Percentiles rank a stretch among this genome's conserved stretches.
These are phyloP conservation scores for Rafetus swinhoei DNA, from an alignment of 2,113 vertebrate species.

Conservation along the genomic window DNA sequence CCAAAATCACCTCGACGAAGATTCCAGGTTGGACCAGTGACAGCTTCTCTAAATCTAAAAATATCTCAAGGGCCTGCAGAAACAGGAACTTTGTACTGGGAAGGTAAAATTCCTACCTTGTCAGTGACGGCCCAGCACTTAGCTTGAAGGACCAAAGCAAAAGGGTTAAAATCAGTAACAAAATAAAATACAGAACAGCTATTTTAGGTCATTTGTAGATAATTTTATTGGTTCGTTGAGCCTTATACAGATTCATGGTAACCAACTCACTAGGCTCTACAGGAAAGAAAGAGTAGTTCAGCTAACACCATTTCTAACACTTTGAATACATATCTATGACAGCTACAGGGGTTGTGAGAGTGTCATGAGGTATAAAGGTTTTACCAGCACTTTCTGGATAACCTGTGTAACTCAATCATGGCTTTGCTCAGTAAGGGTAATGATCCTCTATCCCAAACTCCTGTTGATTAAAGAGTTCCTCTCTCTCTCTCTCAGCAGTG, in stretches of 20 bases:
- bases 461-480: no score
- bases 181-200: background rate
- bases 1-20: background rate
- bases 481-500: background rate
- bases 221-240: background rate
- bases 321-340: background rate
- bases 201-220: fast-evolving
- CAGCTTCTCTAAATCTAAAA: background rate
- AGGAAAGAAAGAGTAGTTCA: background rate
- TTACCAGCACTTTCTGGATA: background rate
- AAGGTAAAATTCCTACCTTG: background rate
- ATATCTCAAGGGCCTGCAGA: background rate
- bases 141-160: background rate
- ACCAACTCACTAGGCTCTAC: fast-evolving
- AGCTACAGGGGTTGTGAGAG: fast-evolving
- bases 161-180: background rate
- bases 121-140: background rate
- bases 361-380: fast-evolving
- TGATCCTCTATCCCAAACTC: background rate
- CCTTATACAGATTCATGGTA: background rate
- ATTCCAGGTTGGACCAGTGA: background rate
- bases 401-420: background rate
- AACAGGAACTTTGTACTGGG: fast-evolving
- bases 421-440: background rate
- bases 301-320: background rate